Conservation (phyloP, 2,113 vertebrate species). For the Heptranchias perlo region DNA sequence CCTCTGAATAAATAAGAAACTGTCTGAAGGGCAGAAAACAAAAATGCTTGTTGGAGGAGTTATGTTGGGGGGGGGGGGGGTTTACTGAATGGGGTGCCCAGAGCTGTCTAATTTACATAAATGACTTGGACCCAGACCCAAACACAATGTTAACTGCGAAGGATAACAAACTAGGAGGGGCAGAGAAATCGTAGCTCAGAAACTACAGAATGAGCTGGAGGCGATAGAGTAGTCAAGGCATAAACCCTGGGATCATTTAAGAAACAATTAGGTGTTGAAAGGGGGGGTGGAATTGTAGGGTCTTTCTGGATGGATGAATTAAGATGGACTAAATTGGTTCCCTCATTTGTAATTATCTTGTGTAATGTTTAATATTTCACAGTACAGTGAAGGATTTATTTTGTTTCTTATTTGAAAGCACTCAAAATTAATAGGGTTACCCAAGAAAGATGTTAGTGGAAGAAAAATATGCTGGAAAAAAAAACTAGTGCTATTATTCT, state of each 20-base stretch:
- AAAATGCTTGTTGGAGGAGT: neutral
- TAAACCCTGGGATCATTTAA: neutral
- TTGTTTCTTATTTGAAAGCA: neutral
- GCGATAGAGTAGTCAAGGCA: neutral
- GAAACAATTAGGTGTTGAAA: neutral
- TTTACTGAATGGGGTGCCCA: neutral
- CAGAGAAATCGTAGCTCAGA: neutral
- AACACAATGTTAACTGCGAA: neutral
- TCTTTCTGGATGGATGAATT: neutral
- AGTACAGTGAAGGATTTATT: neutral
- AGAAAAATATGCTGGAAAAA: neutral
- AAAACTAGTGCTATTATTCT: neutral
- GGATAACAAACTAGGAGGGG: neutral
- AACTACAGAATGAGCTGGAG: neutral
- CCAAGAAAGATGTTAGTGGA: neutral
- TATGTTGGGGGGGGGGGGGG: neutral
- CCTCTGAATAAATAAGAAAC: neutral
- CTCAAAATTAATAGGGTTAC: neutral
- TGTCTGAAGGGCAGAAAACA: neutral
- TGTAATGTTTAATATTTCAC: neutral
- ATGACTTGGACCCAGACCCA: neutral
- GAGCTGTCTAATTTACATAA: neutral
- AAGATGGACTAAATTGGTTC: neutral
- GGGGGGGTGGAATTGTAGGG: neutral
- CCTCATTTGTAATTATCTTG: neutral